Evolutionary conservation across 2,888 invertebrate genomes (phyloP), one percentile per base, ranked within the genome.

Genomic region (Thera britannica): DNA sequence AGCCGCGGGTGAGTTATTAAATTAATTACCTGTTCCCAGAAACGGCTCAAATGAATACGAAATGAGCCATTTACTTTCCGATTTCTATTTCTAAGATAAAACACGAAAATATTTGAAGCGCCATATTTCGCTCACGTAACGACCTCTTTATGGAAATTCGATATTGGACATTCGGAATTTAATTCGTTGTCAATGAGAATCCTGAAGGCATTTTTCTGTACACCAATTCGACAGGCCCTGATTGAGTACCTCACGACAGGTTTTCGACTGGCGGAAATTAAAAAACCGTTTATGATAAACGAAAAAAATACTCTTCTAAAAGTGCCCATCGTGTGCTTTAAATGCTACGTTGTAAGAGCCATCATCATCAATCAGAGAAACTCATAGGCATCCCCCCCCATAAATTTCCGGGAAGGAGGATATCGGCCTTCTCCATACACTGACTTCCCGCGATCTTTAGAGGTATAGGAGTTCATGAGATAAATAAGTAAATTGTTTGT

Each of bases 1-100:
- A 55, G 36, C 48, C 61, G 12, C 55, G 59, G 68, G 66, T 68
- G 70, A 73, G 71, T 74, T 73, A 75, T 75, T 74, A 72, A 74
- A 75, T 75, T 74, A 75, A 75, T 73, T 73, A 74, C 74, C 68
- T 72, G 68, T 65, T 72, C 72, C 72, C 65, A 55, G 68, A 68
- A 69, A 72, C 65, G 66, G 70, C 66, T 67, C 68, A 71, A 67
- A 75, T 72, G 75, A 75, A 75, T 75, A 70, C 72, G 68, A 72
- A 75, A 75, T 69, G 73, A 72, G 67, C 41, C 66, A 62, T 66
- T 70, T 72, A 46, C 44, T 9, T 34, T 65, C 65, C 70, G 72
- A 75, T 75, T 73, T 73, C 73, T 72, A 70, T 72, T 72, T 65
- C 58, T 63, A 64, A 75, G 75, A 75, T 75, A 75, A 68, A 70